Conservation (phyloP, 2,113 vertebrate species). For the Oreotrochilus melanogaster region DNA sequence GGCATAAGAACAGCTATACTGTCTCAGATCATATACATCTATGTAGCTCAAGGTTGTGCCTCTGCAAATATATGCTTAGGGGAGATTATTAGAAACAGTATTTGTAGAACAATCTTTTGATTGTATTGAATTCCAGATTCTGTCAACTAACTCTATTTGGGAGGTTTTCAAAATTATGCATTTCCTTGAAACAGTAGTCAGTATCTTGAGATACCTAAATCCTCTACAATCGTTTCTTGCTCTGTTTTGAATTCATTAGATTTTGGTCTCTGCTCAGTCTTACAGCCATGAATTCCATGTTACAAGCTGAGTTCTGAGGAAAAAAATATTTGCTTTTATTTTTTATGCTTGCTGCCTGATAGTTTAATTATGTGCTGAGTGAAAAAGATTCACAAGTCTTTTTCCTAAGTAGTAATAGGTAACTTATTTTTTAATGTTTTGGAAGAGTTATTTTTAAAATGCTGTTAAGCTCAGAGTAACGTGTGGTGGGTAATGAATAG, state of each 20-base stretch:
- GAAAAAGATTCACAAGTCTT: background rate
- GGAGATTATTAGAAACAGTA: background rate
- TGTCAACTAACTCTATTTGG: background rate
- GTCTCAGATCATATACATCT: background rate
- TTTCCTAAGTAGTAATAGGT: background rate
- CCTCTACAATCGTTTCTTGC: background rate
- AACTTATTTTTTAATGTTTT: background rate
- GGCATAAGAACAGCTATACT: background rate
- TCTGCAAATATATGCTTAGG: background rate
- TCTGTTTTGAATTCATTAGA: background rate
- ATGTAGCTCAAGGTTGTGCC: background rate
- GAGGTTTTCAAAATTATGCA: background rate
- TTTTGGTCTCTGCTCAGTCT: background rate
- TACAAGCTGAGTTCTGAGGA: background rate
- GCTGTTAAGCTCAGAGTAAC: background rate
- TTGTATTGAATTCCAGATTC: background rate
- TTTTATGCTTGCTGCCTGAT: background rate
- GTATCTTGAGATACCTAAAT: background rate
- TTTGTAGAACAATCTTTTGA: background rate
- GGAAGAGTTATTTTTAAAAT: background rate
- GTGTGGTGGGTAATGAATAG: background rate
- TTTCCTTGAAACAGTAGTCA: background rate
- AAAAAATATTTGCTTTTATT: background rate
- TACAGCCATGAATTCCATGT: rapidly evolving
- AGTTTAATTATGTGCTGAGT: background rate